Conservation (phyloP, 2,113 vertebrate species). For the Xerus inauris region DNA sequence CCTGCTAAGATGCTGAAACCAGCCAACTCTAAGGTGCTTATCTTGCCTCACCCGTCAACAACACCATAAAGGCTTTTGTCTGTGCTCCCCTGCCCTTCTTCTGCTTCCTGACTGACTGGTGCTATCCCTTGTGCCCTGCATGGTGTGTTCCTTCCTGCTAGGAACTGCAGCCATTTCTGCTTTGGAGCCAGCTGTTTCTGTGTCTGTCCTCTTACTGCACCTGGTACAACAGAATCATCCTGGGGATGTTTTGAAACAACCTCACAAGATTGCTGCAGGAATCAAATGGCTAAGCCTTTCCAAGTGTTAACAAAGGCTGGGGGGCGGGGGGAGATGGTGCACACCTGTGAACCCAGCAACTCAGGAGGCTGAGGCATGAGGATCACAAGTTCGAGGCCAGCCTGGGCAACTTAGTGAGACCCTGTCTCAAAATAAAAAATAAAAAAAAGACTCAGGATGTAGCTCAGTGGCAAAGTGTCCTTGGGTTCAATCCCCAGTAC, state of each 20-base stretch:
- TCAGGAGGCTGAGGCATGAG: too few relatives aligned
- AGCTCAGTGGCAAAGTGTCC: too few relatives aligned
- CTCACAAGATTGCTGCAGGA: not conserved
- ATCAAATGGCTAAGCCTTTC: not conserved
- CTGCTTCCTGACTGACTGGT: not conserved
- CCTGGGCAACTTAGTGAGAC: too few relatives aligned
- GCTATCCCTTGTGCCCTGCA: not conserved
- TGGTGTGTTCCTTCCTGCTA: not conserved
- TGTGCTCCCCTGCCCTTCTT: rapidly evolving
- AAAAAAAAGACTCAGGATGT: too few relatives aligned
- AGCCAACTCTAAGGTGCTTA: not conserved
- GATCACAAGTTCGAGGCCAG: too few relatives aligned
- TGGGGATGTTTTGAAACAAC: not conserved
- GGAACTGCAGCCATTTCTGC: not conserved
- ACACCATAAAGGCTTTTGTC: not conserved
- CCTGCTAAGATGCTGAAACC: too few relatives aligned
- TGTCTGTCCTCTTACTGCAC: not conserved
- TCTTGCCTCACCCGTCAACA: not conserved
- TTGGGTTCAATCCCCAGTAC: too few relatives aligned
- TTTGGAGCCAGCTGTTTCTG: not conserved
- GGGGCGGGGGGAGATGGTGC: too few relatives aligned
- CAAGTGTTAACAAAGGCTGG: not conserved
- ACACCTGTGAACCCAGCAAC: too few relatives aligned
- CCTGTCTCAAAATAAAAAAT: too few relatives aligned
- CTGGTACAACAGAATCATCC: not conserved